phyloP scores from a whole-genome alignment of 2,888 invertebrate genomes.

The Mesorhabditis belari region DNA sequence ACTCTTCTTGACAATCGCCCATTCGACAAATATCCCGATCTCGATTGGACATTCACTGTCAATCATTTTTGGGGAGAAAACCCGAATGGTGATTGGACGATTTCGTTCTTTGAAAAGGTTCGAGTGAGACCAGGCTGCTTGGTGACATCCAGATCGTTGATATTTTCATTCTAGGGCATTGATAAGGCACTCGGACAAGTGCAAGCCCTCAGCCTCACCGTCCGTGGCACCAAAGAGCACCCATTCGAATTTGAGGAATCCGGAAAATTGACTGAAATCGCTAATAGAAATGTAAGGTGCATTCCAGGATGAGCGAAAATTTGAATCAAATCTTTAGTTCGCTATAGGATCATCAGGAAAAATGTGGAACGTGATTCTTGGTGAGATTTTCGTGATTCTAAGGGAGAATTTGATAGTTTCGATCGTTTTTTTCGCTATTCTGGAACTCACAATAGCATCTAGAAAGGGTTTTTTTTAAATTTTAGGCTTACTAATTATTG shows the following conservation, averaged over 20 bases:
- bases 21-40: neutral
- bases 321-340: neutral
- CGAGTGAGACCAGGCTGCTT: neutral
- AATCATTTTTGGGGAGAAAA: neutral
- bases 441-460: too few relatives aligned
- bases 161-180: neutral
- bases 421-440: too few relatives aligned
- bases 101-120: neutral
- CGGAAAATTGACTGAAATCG: too few relatives aligned
- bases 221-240: neutral
- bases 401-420: too few relatives aligned
- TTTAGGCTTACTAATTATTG: neutral
- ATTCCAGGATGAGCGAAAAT: too few relatives aligned
- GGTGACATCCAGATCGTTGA: neutral
- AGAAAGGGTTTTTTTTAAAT: too few relatives aligned
- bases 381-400: neutral
- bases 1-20: neutral
- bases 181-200: neutral
- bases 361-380: too few relatives aligned
- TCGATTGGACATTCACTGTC: neutral
- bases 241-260: too few relatives aligned
- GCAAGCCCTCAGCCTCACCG: neutral
- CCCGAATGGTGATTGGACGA: neutral
- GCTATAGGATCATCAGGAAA: neutral
- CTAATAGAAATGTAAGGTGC: too few relatives aligned